Percentiles rank a stretch among this genome's conserved stretches.
These are phyloP conservation scores for Leucosticte australis DNA, from an alignment of 2,113 vertebrate species.

Conservation along the genomic window DNA sequence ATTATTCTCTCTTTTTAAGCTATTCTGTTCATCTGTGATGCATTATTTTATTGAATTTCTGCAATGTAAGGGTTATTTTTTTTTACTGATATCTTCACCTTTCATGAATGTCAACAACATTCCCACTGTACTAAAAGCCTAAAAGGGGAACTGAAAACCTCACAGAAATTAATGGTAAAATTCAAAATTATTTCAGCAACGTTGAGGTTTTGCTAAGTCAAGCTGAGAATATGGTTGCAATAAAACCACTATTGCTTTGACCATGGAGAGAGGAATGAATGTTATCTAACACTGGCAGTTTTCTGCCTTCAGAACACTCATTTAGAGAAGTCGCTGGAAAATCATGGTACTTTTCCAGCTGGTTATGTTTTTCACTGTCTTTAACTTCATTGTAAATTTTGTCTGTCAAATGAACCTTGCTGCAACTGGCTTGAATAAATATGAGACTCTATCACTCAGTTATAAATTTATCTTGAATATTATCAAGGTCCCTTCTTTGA, in stretches of 20 bases:
- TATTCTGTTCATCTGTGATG: conserved; percentile 12
- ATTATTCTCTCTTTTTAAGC: conserved; percentile 38
- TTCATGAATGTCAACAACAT: background rate
- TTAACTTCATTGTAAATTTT: background rate
- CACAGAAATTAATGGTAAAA: background rate
- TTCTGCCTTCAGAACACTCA: background rate
- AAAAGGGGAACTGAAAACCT: background rate
- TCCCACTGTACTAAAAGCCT: background rate
- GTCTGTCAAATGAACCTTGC: background rate
- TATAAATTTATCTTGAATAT: background rate
- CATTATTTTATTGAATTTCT: conserved; percentile 39
- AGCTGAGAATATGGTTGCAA: background rate
- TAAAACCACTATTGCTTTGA: background rate
- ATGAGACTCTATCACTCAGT: background rate
- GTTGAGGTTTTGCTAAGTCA: background rate
- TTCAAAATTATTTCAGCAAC: background rate
- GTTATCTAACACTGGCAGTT: background rate
- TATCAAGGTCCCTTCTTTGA: background rate
- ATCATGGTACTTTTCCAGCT: background rate
- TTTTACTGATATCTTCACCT: background rate
- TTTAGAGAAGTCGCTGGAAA: background rate
- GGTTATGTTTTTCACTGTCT: background rate
- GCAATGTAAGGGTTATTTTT: background rate
- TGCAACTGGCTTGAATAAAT: background rate
- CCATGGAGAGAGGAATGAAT: background rate